These are phyloP conservation scores for Hypomesus transpacificus DNA, from an alignment of 2,113 vertebrate genomes.

Conservation along the genomic window DNA sequence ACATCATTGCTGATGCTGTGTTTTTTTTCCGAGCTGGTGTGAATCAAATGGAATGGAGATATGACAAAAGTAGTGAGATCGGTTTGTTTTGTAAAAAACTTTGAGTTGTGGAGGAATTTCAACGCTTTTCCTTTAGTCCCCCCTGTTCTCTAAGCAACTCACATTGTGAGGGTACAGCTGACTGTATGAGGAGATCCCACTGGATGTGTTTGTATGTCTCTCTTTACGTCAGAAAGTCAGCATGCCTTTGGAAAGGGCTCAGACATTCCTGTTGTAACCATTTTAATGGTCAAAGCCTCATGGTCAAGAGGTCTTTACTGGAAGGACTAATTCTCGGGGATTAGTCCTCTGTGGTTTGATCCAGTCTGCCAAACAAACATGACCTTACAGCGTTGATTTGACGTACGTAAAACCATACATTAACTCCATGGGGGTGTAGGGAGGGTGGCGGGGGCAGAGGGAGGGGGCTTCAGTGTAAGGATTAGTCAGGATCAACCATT, in stretches of 20 bases:
- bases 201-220: too few relatives aligned
- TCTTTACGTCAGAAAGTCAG: too few relatives aligned
- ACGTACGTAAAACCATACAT: conserved; percentile 5
- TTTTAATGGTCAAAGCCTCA: conserved; percentile 61
- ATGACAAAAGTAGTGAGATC: too few relatives aligned
- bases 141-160: too few relatives aligned
- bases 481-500: conserved; percentile 3
- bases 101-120: too few relatives aligned
- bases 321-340: conserved; percentile 60
- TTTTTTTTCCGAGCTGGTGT: too few relatives aligned
- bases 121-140: too few relatives aligned
- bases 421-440: not conserved
- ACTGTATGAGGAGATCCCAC: too few relatives aligned
- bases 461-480: not conserved
- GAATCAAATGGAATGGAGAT: too few relatives aligned
- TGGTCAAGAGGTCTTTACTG: conserved; percentile 62
- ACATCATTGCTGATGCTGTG: too few relatives aligned
- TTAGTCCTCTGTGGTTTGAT: conserved; percentile 38
- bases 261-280: conserved; percentile 65
- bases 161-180: too few relatives aligned
- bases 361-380: conserved; percentile 13
- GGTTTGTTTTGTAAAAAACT: too few relatives aligned
- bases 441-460: not conserved
- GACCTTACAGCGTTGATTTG: not conserved
- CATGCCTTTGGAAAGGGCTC: conserved; percentile 42